A percentile compares a stretch with the other conserved stretches of the same genome.
Evolutionary conservation across 2,888 invertebrate genomes (phyloP).

Genomic region (Epinotia ramella): DNA sequence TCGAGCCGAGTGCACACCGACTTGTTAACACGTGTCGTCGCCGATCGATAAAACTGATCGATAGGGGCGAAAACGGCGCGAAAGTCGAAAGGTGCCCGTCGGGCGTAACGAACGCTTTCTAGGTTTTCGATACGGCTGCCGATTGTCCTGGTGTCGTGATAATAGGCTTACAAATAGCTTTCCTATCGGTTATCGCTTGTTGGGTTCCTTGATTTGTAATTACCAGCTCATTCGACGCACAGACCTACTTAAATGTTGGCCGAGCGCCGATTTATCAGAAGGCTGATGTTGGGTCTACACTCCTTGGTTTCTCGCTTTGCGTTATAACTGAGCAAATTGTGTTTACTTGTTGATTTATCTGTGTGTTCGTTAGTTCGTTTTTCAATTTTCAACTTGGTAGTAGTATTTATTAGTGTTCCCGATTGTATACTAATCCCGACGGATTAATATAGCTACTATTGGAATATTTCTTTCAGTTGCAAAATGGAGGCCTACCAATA

Average conservation of each 20-base stretch:
- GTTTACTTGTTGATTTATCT: neutral
- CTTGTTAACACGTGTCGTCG: slow-evolving; percentile 71
- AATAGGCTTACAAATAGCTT: slow-evolving; percentile 55
- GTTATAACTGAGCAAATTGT: neutral
- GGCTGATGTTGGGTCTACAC: neutral
- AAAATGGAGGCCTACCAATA: too few species aligned
- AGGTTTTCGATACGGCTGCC: slow-evolving; percentile 42
- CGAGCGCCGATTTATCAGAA: slow-evolving; percentile 24
- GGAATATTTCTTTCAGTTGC: too few species aligned
- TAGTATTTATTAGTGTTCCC: too few species aligned
- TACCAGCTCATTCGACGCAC: slow-evolving; percentile 15
- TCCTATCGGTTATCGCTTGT: slow-evolving; percentile 46
- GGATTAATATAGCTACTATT: too few species aligned
- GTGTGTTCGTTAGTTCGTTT: neutral
- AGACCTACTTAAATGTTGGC: slow-evolving; percentile 22
- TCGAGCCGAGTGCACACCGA: slow-evolving; percentile 60
- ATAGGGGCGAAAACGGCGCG: slow-evolving; percentile 53
- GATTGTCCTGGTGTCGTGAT: slow-evolving; percentile 53
- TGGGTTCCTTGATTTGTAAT: slow-evolving; percentile 43
- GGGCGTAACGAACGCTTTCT: slow-evolving; percentile 47
- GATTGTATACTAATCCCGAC: too few species aligned
- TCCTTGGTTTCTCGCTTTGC: neutral
- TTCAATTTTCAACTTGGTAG: neutral
- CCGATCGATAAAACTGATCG: slow-evolving; percentile 65
- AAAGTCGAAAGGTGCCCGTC: slow-evolving; percentile 46